These are phyloP conservation scores for Tetraneura akinire DNA, from an alignment of 1,140 invertebrate species.

Conservation along the genomic window DNA sequence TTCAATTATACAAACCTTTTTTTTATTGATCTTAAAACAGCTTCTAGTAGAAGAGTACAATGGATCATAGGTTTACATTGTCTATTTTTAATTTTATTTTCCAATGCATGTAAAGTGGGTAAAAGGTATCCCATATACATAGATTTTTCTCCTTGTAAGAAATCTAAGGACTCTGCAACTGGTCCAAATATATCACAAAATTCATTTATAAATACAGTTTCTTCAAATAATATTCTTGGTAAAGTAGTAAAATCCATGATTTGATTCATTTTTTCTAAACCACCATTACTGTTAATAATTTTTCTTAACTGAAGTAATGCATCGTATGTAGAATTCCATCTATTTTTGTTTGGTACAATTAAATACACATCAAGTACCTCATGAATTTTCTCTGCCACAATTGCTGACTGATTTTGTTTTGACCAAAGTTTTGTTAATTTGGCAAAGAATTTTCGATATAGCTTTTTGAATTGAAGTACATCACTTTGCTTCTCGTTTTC, in stretches of 20 bases:
- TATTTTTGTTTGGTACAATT: not conserved
- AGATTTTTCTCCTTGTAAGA: no score
- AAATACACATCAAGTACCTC: not conserved
- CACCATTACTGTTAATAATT: not conserved
- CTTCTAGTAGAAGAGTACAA: not conserved
- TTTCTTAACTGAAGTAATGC: not conserved
- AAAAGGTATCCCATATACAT: no score
- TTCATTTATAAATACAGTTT: no score
- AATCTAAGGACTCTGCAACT: no score
- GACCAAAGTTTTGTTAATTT: not conserved
- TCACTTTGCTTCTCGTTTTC: no score
- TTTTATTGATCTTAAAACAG: not conserved
- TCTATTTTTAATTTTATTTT: not conserved
- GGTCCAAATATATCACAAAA: no score
- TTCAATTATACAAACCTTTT: not conserved
- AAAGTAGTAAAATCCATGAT: no score
- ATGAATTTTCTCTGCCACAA: conserved; percentile 5
- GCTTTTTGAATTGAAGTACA: no score
- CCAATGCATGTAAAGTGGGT: no score
- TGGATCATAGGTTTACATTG: not conserved
- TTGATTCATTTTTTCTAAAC: not conserved
- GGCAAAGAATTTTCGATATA: no score
- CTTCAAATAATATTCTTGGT: no score
- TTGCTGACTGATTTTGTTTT: conserved; percentile 3
- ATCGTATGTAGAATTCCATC: conserved; percentile 14